A percentile compares a stretch with the other conserved stretches of the same genome.
These are phyloP conservation scores for Cyclopterus lumpus DNA, from an alignment of 2,797 vertebrate genomes.

Conservation along the genomic window DNA sequence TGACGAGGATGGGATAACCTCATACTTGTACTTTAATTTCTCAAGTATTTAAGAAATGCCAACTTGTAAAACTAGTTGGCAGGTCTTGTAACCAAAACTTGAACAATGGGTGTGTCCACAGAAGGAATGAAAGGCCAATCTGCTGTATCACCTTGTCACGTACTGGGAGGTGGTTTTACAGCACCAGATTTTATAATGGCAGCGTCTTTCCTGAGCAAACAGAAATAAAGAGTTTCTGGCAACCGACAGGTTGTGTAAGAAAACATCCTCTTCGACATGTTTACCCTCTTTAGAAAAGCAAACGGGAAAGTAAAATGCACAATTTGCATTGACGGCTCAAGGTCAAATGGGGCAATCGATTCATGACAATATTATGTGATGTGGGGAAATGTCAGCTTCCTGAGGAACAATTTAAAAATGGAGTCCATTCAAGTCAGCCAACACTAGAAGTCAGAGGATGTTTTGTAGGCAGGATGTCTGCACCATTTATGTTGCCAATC, in stretches of 20 bases:
- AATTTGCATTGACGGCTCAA: not conserved
- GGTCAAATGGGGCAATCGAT: not conserved
- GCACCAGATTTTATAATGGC: not conserved
- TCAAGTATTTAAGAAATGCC: slow-evolving; percentile 25
- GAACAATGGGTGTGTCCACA: slow-evolving; percentile 11
- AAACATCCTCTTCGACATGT: not conserved
- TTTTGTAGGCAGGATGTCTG: not conserved
- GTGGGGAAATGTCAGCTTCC: slow-evolving; percentile 4
- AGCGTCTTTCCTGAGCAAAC: slow-evolving; percentile 15
- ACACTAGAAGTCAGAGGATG: not conserved
- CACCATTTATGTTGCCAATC: not conserved
- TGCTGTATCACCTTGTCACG: not conserved
- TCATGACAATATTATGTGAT: not conserved
- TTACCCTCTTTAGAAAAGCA: not conserved
- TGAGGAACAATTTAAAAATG: not conserved
- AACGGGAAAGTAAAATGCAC: not conserved
- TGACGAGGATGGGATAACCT: slow-evolving; percentile 7
- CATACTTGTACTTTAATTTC: slow-evolving; percentile 42
- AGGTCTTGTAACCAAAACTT: not conserved
- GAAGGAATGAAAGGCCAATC: not conserved
- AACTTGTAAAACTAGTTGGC: slow-evolving; percentile 45
- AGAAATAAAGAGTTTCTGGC: slow-evolving; percentile 16
- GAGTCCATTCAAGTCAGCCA: not conserved
- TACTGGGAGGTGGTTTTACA: slow-evolving; percentile 5
- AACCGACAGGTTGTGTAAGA: not conserved